These are phyloP conservation scores for Leptatherina wallacei DNA, from an alignment of 2,797 vertebrate genomes.

Conservation along the genomic window DNA sequence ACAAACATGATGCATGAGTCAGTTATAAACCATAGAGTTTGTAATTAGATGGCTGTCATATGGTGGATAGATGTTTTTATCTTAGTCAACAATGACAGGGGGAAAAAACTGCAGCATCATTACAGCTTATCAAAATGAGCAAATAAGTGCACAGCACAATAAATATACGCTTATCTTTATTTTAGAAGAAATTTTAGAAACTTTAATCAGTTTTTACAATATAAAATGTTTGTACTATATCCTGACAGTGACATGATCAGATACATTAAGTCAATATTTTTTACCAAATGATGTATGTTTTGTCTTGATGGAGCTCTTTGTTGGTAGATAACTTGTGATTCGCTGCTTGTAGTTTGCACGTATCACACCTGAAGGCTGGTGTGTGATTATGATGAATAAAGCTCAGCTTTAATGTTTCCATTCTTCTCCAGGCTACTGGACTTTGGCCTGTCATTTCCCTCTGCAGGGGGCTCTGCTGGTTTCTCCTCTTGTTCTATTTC, in stretches of 20 bases:
- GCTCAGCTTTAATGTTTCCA: slow-evolving; percentile 18
- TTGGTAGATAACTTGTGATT: neutral
- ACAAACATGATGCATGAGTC: slow-evolving; percentile 17
- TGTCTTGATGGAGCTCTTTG: neutral
- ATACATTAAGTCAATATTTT: neutral
- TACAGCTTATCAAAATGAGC: neutral
- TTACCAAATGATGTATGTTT: slow-evolving; percentile 5
- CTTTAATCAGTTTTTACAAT: neutral
- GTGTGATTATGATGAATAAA: slow-evolving; percentile 28
- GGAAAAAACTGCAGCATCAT: neutral
- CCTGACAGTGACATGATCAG: neutral
- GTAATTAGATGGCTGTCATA: slow-evolving; percentile 9
- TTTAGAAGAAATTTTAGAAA: slow-evolving; percentile 12
- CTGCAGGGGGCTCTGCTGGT: slow-evolving; percentile 11
- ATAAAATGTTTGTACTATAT: neutral
- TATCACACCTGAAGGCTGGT: neutral
- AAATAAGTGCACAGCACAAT: slow-evolving; percentile 1
- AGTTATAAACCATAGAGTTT: slow-evolving; percentile 1
- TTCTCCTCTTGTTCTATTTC: slow-evolving; percentile 36
- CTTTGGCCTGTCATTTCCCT: slow-evolving; percentile 27
- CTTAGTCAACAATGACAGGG: no score
- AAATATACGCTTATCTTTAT: slow-evolving; percentile 18
- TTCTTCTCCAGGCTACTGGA: slow-evolving; percentile 17
- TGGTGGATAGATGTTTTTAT: slow-evolving; percentile 6
- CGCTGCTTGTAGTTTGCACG: neutral